Evolutionary conservation across 1,140 invertebrate genomes (phyloP).

Genomic region (Saccostrea cuccullata): DNA sequence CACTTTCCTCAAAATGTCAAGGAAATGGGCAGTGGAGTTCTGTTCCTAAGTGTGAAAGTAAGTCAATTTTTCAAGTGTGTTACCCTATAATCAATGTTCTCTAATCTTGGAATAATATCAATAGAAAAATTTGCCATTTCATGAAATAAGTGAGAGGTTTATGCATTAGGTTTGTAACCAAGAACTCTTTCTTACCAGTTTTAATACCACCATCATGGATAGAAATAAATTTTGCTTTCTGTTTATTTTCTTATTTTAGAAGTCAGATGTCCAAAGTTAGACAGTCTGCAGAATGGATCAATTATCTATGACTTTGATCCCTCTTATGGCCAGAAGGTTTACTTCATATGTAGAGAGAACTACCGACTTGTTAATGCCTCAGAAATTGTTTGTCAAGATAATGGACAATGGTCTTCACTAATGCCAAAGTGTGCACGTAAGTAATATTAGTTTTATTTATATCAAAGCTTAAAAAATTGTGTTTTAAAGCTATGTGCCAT

Average conservation of each 20-base stretch:
- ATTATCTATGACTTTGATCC: constrained; percentile 21
- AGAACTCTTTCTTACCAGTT: background rate
- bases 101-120: background rate
- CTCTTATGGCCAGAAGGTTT: constrained; percentile 59
- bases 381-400: constrained; percentile 62
- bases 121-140: background rate
- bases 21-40: constrained; percentile 57
- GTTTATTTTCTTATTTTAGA: constrained; percentile 54
- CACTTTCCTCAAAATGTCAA: constrained; percentile 53
- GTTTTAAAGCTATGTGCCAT: background rate
- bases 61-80: background rate
- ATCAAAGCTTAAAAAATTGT: too few relatives aligned
- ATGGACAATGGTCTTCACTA: constrained; percentile 63
- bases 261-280: constrained; percentile 67
- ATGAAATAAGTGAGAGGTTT: background rate
- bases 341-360: constrained; percentile 61
- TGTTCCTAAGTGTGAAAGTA: background rate
- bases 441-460: background rate
- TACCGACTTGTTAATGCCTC: constrained; percentile 63
- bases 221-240: background rate
- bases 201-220: background rate
- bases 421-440: constrained; percentile 65
- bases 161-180: background rate
- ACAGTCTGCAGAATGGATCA: constrained; percentile 24
- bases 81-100: background rate